Evolutionary conservation across 2,888 invertebrate genomes (phyloP).

Genomic region (Dryobota labecula): DNA sequence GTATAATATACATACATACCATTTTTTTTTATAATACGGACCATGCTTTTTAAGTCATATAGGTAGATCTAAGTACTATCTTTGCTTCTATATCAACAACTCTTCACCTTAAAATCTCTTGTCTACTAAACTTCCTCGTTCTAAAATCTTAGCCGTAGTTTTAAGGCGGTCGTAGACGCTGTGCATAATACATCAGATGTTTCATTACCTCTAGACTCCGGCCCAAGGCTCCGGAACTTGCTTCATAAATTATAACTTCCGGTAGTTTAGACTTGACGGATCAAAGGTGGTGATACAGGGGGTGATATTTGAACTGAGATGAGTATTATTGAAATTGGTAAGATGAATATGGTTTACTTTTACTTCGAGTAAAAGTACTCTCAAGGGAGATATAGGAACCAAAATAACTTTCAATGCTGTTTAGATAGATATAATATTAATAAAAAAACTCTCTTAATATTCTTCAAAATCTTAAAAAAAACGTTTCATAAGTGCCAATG

Average conservation of each 20-base stretch:
- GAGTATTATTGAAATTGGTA: neutral
- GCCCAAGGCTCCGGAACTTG: slow-evolving; percentile 83
- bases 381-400: too few relatives aligned
- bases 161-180: slow-evolving; percentile 79
- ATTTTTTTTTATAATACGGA: too few relatives aligned
- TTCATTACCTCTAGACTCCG: slow-evolving; percentile 78
- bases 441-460: too few relatives aligned
- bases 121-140: slow-evolving; percentile 61
- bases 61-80: too few relatives aligned
- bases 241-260: slow-evolving; percentile 90
- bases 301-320: slow-evolving; percentile 59
- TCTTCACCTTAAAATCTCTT: slow-evolving; percentile 31
- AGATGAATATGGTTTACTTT: neutral
- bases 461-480: too few relatives aligned
- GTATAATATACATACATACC: too few relatives aligned
- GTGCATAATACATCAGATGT: slow-evolving; percentile 85
- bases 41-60: neutral
- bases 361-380: too few relatives aligned
- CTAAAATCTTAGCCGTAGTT: slow-evolving; percentile 54
- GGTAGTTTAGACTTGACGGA: slow-evolving; percentile 84
- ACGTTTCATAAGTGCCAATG: too few relatives aligned
- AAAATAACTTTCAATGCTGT: too few relatives aligned
- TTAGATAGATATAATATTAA: too few relatives aligned
- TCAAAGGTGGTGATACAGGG: slow-evolving; percentile 71
- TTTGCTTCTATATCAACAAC: slow-evolving; percentile 6